Conservation (phyloP, 2,797 vertebrate species). For the Oophaga sylvatica region DNA sequence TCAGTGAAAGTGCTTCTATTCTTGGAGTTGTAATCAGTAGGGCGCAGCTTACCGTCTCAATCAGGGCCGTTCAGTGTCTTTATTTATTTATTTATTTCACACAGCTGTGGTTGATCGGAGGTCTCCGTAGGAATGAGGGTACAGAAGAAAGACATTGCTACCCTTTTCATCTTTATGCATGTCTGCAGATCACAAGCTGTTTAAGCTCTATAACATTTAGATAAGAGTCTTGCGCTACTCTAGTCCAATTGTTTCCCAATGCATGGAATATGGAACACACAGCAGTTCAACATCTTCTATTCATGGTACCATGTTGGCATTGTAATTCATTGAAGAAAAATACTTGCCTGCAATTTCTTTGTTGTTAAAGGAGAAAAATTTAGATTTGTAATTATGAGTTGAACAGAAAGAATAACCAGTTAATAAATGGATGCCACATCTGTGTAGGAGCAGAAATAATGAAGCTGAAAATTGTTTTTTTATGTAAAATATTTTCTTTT, state of each 20-base stretch:
- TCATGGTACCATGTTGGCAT: constrained; percentile 14
- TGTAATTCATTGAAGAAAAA: constrained; percentile 1
- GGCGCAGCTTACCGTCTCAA: constrained; percentile 56
- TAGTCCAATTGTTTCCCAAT: constrained; percentile 39
- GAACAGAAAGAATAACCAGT: not conserved
- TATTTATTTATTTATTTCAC: constrained; percentile 60
- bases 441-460: not conserved
- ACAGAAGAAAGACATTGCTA: constrained; percentile 43
- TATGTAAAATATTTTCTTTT: not conserved
- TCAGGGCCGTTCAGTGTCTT: constrained; percentile 54
- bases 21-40: constrained; percentile 58
- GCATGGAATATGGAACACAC: constrained; percentile 18
- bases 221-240: constrained; percentile 24
- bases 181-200: constrained; percentile 47
- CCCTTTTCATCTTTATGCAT: constrained; percentile 59
- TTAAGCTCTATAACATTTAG: constrained; percentile 38
- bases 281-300: constrained; percentile 14
- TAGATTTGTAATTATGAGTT: constrained; percentile 6
- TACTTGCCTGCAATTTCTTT: not conserved
- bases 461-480: not conserved
- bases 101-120: constrained; percentile 54
- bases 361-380: not conserved
- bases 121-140: constrained; percentile 43
- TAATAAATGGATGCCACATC: constrained; percentile 1
- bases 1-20: constrained; percentile 63